Evolutionary conservation across 2,113 vertebrate species (phyloP).

Genomic region (Solea solea): DNA sequence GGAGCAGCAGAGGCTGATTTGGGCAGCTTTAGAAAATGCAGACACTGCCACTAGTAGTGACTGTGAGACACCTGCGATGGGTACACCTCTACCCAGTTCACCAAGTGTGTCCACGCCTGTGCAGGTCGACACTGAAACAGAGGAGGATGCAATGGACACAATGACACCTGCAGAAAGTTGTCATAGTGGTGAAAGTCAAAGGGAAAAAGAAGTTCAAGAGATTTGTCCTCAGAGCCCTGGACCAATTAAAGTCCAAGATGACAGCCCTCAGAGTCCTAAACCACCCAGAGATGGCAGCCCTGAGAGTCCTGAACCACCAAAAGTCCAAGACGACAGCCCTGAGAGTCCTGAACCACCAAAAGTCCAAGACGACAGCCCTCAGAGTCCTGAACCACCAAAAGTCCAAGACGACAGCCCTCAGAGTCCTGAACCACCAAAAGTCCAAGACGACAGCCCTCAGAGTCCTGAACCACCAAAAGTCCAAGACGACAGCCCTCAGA

Average conservation of each 20-base stretch:
- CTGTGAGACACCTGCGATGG: constrained; percentile 81
- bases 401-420: constrained; percentile 15
- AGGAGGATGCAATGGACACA: constrained; percentile 51
- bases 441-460: constrained; percentile 12
- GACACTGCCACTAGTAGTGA: constrained; percentile 88
- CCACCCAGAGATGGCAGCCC: constrained; percentile 23
- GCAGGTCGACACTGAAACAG: constrained; percentile 76
- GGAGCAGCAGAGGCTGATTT: constrained; percentile 93
- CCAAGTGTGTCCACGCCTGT: constrained; percentile 84
- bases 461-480: constrained; percentile 21
- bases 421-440: constrained; percentile 28
- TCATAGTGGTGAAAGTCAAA: constrained; percentile 35
- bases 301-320: constrained; percentile 26
- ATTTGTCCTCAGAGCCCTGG: constrained; percentile 13
- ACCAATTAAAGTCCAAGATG: constrained; percentile 7
- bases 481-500: not conserved
- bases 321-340: not conserved
- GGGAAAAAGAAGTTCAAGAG: constrained; percentile 12
- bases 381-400: constrained; percentile 25
- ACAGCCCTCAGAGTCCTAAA: constrained; percentile 18
- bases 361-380: constrained; percentile 11
- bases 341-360: constrained; percentile 17
- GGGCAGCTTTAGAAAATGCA: constrained; percentile 91
- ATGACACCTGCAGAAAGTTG: constrained; percentile 30
- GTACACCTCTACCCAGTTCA: constrained; percentile 84